A percentile compares a stretch with the other conserved stretches of the same genome.
Conservation (phyloP, 2,113 vertebrate genomes). For the Microcebus tavaratra region DNA sequence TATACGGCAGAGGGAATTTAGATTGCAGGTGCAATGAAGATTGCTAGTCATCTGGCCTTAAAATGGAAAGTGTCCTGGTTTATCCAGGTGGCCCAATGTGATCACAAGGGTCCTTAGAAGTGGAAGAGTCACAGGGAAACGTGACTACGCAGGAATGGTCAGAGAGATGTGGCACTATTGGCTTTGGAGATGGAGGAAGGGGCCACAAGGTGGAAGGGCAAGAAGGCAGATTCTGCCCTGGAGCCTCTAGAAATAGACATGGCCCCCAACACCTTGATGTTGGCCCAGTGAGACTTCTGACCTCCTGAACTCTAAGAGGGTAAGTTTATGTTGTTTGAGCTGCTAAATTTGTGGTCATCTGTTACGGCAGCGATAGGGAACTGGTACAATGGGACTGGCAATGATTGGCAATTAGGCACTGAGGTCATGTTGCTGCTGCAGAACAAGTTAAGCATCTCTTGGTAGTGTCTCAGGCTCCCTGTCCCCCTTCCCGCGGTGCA, state of each 20-base stretch:
- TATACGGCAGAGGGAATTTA: background rate
- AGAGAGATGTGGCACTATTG: background rate
- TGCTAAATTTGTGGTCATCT: background rate
- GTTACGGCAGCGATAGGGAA: background rate
- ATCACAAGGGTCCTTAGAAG: background rate
- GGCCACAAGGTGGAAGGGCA: background rate
- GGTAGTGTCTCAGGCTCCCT: background rate
- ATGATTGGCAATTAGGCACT: background rate
- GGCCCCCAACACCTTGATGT: background rate
- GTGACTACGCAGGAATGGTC: background rate
- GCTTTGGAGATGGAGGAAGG: background rate
- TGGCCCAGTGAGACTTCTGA: background rate
- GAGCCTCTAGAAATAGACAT: background rate
- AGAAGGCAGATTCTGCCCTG: background rate
- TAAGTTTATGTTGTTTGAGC: background rate
- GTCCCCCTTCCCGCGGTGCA: background rate
- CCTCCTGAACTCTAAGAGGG: background rate
- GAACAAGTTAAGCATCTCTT: background rate
- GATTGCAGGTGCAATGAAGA: background rate
- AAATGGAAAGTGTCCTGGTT: background rate
- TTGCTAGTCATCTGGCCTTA: background rate
- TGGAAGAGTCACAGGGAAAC: background rate
- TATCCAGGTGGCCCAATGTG: background rate
- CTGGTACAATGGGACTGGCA: background rate
- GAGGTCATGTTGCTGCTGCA: too few species aligned